Conservation (phyloP, 2,797 vertebrate genomes). For the Monodelphis domestica region DNA sequence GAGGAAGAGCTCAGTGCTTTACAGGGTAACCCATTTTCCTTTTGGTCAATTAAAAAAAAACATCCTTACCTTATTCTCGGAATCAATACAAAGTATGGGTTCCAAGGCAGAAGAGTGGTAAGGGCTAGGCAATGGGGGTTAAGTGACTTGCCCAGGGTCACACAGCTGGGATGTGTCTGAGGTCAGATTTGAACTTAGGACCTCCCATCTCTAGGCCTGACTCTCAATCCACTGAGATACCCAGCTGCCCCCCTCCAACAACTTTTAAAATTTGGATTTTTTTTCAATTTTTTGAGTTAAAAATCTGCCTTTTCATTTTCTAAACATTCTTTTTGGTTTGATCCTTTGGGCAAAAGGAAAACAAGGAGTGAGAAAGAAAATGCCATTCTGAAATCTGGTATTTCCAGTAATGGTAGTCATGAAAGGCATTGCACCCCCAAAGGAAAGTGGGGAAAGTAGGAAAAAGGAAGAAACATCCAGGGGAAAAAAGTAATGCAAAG, state of each 20-base stretch:
- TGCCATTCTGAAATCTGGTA: neutral
- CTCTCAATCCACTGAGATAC: no score
- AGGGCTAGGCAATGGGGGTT: no score
- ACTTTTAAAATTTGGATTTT: neutral
- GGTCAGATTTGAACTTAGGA: no score
- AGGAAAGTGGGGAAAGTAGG: neutral
- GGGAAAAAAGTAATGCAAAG: neutral
- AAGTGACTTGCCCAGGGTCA: no score
- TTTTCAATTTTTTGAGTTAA: neutral
- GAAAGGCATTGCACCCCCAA: neutral
- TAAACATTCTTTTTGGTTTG: neutral
- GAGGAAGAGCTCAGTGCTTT: neutral
- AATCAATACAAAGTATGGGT: no score
- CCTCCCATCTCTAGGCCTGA: no score
- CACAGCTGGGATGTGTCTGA: no score
- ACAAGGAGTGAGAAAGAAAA: neutral
- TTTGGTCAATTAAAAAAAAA: no score
- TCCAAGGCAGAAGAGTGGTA: no score
- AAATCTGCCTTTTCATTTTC: neutral
- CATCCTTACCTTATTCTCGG: no score
- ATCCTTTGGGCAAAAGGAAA: neutral
- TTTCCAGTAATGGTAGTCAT: neutral
- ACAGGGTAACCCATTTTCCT: neutral
- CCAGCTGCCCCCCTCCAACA: no score
- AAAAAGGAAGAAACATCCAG: neutral